A percentile compares a stretch with the other conserved stretches of the same genome.
These are phyloP conservation scores for Hestina assimilis DNA, from an alignment of 1,140 invertebrate species.

Conservation along the genomic window DNA sequence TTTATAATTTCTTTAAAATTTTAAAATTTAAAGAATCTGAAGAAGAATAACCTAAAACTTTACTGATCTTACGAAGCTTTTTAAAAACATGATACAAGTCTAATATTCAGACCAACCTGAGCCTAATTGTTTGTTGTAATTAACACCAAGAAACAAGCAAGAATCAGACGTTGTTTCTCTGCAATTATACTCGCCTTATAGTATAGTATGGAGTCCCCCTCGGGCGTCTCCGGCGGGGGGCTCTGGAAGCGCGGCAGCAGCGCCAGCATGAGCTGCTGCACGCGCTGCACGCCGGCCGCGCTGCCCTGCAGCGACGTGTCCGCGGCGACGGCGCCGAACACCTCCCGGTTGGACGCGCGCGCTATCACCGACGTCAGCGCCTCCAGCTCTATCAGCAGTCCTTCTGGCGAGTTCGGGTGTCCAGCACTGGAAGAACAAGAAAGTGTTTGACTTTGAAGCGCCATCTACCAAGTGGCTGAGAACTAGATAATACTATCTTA, in stretches of 20 bases:
- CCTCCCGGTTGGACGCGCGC: slow-evolving; percentile 82
- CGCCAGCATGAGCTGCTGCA: slow-evolving; percentile 85
- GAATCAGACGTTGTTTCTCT: too few relatives aligned
- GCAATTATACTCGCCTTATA: too few relatives aligned
- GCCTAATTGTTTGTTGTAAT: too few relatives aligned
- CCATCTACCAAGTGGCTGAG: too few relatives aligned
- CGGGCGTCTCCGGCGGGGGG: slow-evolving; percentile 25
- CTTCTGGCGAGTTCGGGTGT: slow-evolving; percentile 81
- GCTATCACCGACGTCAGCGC: slow-evolving; percentile 88
- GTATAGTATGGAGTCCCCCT: slow-evolving; percentile 32
- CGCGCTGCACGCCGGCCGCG: slow-evolving; percentile 77
- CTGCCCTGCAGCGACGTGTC: slow-evolving; percentile 59
- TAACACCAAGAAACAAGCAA: too few relatives aligned
- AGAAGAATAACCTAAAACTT: too few relatives aligned
- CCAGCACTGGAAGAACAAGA: slow-evolving; percentile 72
- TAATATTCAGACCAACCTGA: not conserved
- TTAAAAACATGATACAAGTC: not conserved
- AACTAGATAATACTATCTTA: too few relatives aligned
- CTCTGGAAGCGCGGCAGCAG: slow-evolving; percentile 83
- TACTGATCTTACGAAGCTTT: not conserved
- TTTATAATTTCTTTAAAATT: not conserved
- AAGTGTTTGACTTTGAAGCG: too few relatives aligned
- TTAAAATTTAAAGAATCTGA: too few relatives aligned
- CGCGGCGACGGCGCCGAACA: slow-evolving; percentile 38
- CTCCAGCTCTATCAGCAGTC: slow-evolving; percentile 85